Evolutionary conservation across 2,113 vertebrate species (phyloP).

Genomic region (Suricata suricatta): DNA sequence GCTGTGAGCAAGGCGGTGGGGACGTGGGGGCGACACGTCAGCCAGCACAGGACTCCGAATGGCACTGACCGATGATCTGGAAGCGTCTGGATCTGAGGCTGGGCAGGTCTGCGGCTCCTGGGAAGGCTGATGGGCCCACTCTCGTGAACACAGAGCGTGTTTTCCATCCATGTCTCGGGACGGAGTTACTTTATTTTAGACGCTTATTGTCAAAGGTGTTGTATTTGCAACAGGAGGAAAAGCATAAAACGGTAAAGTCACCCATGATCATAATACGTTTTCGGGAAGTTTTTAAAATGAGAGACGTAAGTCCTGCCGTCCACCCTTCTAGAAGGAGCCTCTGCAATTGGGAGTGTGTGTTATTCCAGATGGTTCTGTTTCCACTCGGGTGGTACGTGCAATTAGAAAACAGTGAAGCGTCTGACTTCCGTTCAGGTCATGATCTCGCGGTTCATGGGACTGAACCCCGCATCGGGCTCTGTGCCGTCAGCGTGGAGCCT

Average conservation of each 20-base stretch:
- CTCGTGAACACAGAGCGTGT: accelerated
- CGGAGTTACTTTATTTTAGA: background rate
- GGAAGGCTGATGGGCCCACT: accelerated
- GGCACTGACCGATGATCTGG: background rate
- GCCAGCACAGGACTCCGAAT: background rate
- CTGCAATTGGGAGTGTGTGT: accelerated
- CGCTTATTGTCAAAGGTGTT: background rate
- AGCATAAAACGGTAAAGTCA: background rate
- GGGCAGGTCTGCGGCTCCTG: background rate
- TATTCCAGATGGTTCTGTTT: background rate
- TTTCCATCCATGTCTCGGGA: accelerated
- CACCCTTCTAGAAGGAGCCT: background rate
- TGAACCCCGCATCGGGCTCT: no score
- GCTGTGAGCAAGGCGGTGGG: background rate
- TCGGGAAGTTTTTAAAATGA: background rate
- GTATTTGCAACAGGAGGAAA: background rate
- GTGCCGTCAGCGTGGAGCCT: no score
- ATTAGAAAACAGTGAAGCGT: background rate
- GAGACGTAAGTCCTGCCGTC: background rate
- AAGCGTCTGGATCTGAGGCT: background rate
- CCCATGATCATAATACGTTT: no score
- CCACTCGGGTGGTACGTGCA: accelerated
- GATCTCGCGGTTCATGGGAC: no score
- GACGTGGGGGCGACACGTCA: background rate
- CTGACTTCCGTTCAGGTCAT: no score